Evolutionary conservation across 2,888 invertebrate species (phyloP), one percentile per base, ranked within the genome.

Genomic region (Dynastes tityus): DNA sequence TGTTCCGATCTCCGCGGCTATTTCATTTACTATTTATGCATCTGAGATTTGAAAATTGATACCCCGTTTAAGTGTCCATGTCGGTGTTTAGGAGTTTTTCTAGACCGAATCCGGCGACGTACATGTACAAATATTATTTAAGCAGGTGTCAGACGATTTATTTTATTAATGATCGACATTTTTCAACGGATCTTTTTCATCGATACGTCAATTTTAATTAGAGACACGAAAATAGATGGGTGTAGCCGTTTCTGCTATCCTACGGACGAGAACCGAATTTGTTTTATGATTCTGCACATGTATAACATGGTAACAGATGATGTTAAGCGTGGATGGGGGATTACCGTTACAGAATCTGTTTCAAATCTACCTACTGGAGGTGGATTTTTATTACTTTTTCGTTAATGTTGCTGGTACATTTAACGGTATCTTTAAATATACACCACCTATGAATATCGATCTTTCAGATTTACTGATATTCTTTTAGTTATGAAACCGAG

Each of bases 11-110:
- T 74, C 27, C 22, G n/a, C 49, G 61, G 27, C 51, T 74, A 74
- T 74, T 74, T 74, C 73, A 74, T 74, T 74, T 61, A 45, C 55
- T 74, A 74, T 74, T 74, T 74, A 61, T 74, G 73, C 73, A 45
- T 61, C 61, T 13, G 61, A 74, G 61, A 74, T 74, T 45, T 74
- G 73, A 74, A 74, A 74, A 74, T 61, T 61, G 73, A 74, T 74
- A 74, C 73, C 40, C 51, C 13, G 45, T 40, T 61, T 74, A 61
- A 73, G 40, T 40, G 58, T 61, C 58, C 49, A 22, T 49, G 49
- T 22, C 13, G 49, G 68, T 68, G 51, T 68, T 68, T 68, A 51
- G 51, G 51, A 53, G 9, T 68, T 68, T 68, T 27, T 29, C 68
- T n/a, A 27, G 11, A 49, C 51, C n/a, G 55, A 58, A 27, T 58